These are phyloP conservation scores for Percina caprodes DNA, from an alignment of 2,113 vertebrate species.

Conservation along the genomic window DNA sequence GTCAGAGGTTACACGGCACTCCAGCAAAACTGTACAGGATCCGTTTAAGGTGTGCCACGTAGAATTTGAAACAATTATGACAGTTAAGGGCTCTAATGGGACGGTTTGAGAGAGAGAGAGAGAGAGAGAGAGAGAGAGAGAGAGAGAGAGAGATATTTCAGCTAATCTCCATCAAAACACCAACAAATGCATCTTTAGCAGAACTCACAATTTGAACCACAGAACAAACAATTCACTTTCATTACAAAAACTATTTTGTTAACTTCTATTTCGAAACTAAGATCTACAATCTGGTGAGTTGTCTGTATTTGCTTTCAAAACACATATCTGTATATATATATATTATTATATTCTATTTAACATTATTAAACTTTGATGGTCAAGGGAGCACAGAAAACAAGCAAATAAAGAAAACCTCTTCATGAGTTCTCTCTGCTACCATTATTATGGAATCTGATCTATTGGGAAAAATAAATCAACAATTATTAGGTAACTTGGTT, in stretches of 20 bases:
- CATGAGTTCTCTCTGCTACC: not conserved
- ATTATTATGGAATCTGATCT: not conserved
- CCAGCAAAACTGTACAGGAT: constrained; percentile 44
- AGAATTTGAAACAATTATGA: not conserved
- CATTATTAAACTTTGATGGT: too few species aligned
- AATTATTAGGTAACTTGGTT: not conserved
- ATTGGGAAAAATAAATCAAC: not conserved
- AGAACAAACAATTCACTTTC: too few species aligned
- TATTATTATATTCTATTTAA: too few species aligned
- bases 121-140: not conserved
- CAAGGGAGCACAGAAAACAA: not conserved
- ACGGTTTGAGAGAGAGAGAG: not conserved
- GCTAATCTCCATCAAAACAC: too few species aligned
- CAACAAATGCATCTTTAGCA: too few species aligned
- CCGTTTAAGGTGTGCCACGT: fast-evolving
- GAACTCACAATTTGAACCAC: too few species aligned
- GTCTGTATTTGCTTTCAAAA: too few species aligned
- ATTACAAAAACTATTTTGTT: too few species aligned
- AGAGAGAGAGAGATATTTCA: too few species aligned
- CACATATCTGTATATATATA: too few species aligned
- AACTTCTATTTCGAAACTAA: too few species aligned
- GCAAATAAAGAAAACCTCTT: not conserved
- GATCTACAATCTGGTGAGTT: too few species aligned
- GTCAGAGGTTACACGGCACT: constrained; percentile 22
- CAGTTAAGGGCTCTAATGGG: constrained; percentile 44